phyloP scores from a whole-genome alignment of 1,140 invertebrate species.

The Neelides sp. region DNA sequence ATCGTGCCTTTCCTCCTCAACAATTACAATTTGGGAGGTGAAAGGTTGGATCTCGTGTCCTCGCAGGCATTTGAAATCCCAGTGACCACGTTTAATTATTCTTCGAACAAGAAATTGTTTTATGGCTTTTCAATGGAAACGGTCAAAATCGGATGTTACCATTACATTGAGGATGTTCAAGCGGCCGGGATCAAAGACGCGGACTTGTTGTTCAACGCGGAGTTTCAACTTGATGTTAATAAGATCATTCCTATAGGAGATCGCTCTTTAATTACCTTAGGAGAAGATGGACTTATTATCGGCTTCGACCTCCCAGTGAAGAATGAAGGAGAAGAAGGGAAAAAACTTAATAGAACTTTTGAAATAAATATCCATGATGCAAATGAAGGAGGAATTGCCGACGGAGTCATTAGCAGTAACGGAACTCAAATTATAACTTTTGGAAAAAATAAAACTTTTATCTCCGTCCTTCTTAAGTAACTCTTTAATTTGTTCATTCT shows the following conservation, averaged over 20 bases:
- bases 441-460: constrained; percentile 19
- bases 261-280: constrained; percentile 20
- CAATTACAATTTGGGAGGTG: constrained; percentile 20
- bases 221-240: constrained; percentile 15
- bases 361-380: constrained; percentile 20
- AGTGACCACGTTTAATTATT: constrained; percentile 17
- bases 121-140: constrained; percentile 12
- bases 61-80: constrained; percentile 18
- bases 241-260: constrained; percentile 10
- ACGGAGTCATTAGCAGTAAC: constrained; percentile 20
- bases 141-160: constrained; percentile 12
- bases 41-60: constrained; percentile 18
- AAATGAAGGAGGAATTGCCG: constrained; percentile 12
- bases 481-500: too few relatives aligned
- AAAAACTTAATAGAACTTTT: not conserved
- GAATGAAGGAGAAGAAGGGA: too few relatives aligned
- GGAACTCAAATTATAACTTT: constrained; percentile 20
- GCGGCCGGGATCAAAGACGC: constrained; percentile 18
- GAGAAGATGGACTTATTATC: constrained; percentile 14
- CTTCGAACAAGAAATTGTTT: constrained; percentile 7
- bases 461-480: too few relatives aligned
- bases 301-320: constrained; percentile 13
- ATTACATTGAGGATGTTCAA: constrained; percentile 25
- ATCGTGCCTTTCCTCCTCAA: constrained; percentile 11
- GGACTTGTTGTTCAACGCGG: constrained; percentile 8